A percentile compares a stretch with the other conserved stretches of the same genome.
Evolutionary conservation across 2,888 invertebrate genomes (phyloP).

Genomic region (Lysandra coridon): DNA sequence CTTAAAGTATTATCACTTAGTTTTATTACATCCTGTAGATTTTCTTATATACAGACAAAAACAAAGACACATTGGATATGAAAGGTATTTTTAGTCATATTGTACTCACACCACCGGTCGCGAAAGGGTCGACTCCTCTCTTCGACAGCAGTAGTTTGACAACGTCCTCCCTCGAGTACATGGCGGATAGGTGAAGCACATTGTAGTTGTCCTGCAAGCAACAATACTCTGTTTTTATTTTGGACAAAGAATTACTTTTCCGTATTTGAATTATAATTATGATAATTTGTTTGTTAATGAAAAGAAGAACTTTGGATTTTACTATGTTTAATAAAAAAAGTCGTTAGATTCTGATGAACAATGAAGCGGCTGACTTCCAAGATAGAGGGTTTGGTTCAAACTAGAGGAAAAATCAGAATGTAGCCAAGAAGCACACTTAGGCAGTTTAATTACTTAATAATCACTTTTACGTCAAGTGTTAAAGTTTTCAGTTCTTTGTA

Average conservation of each 20-base stretch:
- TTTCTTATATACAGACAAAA: not conserved
- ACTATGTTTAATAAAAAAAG: too few species aligned
- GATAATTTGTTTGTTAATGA: too few species aligned
- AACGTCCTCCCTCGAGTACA: slow-evolving; percentile 97
- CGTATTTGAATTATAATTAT: too few species aligned
- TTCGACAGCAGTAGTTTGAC: slow-evolving; percentile 93
- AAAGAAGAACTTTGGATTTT: too few species aligned
- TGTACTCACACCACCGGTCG: slow-evolving; percentile 95
- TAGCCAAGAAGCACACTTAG: not conserved
- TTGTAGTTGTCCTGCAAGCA: slow-evolving; percentile 94
- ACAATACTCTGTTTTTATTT: not conserved
- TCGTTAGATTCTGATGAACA: not conserved
- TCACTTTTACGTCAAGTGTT: not conserved
- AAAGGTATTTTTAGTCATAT: not conserved
- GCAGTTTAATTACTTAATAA: not conserved
- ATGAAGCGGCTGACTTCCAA: not conserved
- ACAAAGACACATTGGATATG: not conserved
- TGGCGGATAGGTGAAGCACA: slow-evolving; percentile 95
- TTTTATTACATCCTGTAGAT: not conserved
- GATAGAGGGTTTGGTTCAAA: not conserved
- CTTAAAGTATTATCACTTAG: too few species aligned
- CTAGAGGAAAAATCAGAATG: not conserved
- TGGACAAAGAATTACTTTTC: not conserved
- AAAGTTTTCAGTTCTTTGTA: not conserved
- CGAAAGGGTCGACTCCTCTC: slow-evolving; percentile 94